These are phyloP conservation scores for Pollimyrus isidori DNA, from an alignment of 2,113 vertebrate genomes.

Conservation along the genomic window DNA sequence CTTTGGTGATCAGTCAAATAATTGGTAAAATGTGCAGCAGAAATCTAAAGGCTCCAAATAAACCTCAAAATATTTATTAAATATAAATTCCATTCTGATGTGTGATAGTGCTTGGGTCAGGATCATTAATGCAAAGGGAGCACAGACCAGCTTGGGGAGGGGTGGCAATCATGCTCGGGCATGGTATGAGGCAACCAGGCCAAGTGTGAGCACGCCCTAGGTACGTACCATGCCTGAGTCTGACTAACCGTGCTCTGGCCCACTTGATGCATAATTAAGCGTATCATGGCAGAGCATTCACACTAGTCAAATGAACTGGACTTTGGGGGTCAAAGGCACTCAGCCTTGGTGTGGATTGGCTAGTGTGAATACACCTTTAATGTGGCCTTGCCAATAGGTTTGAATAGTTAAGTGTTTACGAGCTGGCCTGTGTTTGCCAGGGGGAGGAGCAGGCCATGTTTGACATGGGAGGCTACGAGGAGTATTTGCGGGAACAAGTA, in stretches of 20 bases:
- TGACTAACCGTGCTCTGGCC: neutral
- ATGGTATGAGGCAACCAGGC: neutral
- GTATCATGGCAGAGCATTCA: neutral
- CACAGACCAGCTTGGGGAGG: neutral
- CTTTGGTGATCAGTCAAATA: too few species aligned
- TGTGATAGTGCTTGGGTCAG: neutral
- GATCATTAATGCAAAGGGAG: neutral
- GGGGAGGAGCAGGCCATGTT: constrained; percentile 80
- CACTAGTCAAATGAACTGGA: neutral
- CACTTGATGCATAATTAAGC: neutral
- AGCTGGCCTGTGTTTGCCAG: constrained; percentile 45
- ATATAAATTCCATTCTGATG: neutral
- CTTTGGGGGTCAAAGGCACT: neutral
- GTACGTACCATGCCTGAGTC: neutral
- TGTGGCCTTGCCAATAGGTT: neutral
- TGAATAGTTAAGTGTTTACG: neutral
- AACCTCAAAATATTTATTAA: too few species aligned
- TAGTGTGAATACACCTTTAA: neutral
- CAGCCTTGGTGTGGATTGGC: neutral
- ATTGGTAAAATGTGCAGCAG: neutral
- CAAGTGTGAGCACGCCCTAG: neutral
- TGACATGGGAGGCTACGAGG: constrained; percentile 89
- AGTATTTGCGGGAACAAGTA: constrained; percentile 92
- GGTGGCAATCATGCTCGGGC: neutral
- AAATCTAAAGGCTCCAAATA: neutral